Evolutionary conservation across 1,140 invertebrate genomes (phyloP), one percentile per base, ranked within the genome.

Genomic region (Rhynchophorus ferrugineus): DNA sequence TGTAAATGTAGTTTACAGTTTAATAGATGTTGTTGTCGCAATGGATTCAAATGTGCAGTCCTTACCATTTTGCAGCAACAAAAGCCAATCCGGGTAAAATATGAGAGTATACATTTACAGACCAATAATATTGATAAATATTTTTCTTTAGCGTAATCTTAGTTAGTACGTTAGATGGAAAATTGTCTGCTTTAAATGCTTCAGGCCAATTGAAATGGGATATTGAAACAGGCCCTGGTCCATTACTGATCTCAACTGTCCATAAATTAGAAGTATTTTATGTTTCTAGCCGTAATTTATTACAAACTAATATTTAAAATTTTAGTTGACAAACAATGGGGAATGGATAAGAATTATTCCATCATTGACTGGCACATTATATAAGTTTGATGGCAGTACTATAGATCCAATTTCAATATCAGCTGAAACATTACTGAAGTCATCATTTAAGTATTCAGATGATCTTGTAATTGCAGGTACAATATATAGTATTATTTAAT

Each of bases 101-200:
- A n/a, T 44, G 17, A 41, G 19, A 33, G n/a, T 18, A 29, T 37
- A 11, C 21, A 29, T 34, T 20, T 24, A 34, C 34, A 16, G 8
- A 29, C 3, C 9, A 33, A 1, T 3, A 19, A 33, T 19, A 36
- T 19, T 16, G 3, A 17, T 29, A 7, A 13, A 13, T n/a, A 11
- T 36, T 18, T 44, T 21, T 18, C 77, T 77, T 39, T 63, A 87
- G 84, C 60, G 73, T 90, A 29, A 67, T 94, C 9, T 79, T 91
- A 61, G 82, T 95, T 18, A 92, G 87, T 61, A 93, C 90, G 22
- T 70, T 95, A 37, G 91, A 95, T 81, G 92, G 92, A 2, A 78
- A 79, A 54, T 55, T 95, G 20, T 83, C 86, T 44, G 88, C 89
- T 3, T 70, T 95, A 45, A 82, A 89, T 69, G 70, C 78, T 16